These are phyloP conservation scores for Oreochromis grahami DNA, from an alignment of 2,797 vertebrate species.

Conservation along the genomic window DNA sequence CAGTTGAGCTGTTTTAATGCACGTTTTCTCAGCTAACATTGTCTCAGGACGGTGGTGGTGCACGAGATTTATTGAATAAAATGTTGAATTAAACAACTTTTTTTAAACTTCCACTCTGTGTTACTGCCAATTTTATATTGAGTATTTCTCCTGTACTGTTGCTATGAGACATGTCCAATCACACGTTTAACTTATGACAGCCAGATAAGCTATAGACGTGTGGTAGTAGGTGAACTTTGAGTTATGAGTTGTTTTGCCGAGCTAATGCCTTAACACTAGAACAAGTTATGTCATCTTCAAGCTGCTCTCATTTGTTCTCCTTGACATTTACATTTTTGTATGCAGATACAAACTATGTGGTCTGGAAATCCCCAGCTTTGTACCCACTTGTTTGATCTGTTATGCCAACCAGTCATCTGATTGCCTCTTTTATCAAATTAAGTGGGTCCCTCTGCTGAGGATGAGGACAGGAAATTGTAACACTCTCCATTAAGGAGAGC, in stretches of 20 bases:
- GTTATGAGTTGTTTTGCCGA: not conserved
- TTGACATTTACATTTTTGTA: not conserved
- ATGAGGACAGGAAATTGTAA: constrained; percentile 40
- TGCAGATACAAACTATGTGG: not conserved
- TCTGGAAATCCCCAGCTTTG: not conserved
- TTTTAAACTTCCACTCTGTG: not conserved
- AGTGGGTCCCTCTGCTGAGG: constrained; percentile 21
- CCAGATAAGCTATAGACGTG: not conserved
- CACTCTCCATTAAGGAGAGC: constrained; percentile 47
- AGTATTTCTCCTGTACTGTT: not conserved
- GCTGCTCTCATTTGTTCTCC: not conserved
- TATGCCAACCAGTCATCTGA: constrained; percentile 9
- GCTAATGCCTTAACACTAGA: not conserved
- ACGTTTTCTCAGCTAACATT: not conserved
- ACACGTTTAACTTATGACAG: not conserved
- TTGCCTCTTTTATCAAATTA: constrained; percentile 32
- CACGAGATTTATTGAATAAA: not conserved
- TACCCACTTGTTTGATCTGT: constrained; percentile 9
- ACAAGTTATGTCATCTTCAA: not conserved
- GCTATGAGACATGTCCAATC: not conserved
- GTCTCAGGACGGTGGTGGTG: not conserved
- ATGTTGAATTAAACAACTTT: not conserved
- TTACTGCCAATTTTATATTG: not conserved
- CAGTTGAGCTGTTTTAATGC: not conserved
- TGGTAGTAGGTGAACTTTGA: not conserved